phyloP scores from a whole-genome alignment of 2,113 vertebrate genomes.

The Bostrychus sinensis region DNA sequence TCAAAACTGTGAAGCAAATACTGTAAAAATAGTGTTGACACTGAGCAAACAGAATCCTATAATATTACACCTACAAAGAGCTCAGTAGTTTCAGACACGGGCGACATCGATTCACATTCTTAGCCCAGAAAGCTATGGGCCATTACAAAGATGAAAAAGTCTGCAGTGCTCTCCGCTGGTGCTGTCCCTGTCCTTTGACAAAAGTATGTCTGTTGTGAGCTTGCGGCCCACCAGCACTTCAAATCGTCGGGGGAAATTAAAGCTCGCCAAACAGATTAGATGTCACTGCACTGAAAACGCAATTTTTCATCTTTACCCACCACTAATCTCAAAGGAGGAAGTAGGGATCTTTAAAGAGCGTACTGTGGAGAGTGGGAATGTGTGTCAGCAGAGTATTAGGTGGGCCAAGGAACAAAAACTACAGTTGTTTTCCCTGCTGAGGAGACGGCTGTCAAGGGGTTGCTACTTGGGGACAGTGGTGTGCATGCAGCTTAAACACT shows the following conservation, averaged over 20 bases:
- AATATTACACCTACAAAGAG: neutral
- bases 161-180: slow-evolving; percentile 17
- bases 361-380: slow-evolving; percentile 39
- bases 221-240: slow-evolving; percentile 66
- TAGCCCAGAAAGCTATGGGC: neutral
- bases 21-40: neutral
- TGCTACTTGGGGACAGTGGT: slow-evolving; percentile 27
- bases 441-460: slow-evolving; percentile 47
- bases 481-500: slow-evolving; percentile 28
- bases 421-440: slow-evolving; percentile 41
- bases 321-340: slow-evolving; percentile 72
- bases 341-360: slow-evolving; percentile 61
- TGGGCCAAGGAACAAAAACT: slow-evolving; percentile 56
- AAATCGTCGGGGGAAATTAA: slow-evolving; percentile 82
- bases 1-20: neutral
- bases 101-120: neutral
- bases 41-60: neutral
- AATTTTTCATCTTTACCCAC: slow-evolving; percentile 81
- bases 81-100: neutral
- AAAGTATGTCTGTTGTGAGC: slow-evolving; percentile 54
- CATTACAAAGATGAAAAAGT: slow-evolving; percentile 26
- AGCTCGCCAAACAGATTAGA: slow-evolving; percentile 81
- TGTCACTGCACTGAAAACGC: slow-evolving; percentile 78
- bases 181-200: slow-evolving; percentile 51
- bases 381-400: slow-evolving; percentile 66